Evolutionary conservation across 2,888 invertebrate genomes (phyloP).

Genomic region (Periphyllus acericola): DNA sequence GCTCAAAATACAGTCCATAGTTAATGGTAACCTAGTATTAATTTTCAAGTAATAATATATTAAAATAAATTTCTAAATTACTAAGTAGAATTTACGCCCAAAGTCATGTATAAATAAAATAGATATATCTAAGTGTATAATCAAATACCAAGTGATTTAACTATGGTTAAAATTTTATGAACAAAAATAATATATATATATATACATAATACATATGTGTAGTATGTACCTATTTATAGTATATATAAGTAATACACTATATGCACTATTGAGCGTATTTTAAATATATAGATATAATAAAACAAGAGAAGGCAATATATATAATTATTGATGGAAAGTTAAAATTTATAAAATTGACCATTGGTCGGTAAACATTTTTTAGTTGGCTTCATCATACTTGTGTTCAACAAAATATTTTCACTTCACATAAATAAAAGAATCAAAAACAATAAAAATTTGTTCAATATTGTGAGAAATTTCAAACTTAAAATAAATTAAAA

Average conservation of each 20-base stretch:
- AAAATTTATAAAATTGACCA: background rate
- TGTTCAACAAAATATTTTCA: background rate
- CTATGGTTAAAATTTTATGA: background rate
- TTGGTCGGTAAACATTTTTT: background rate
- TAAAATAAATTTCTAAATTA: constrained; percentile 20
- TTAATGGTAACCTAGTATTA: constrained; percentile 54
- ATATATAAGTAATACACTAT: constrained; percentile 8
- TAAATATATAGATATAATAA: constrained; percentile 8
- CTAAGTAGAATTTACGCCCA: constrained; percentile 15
- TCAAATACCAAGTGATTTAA: constrained; percentile 7
- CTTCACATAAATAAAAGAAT: background rate
- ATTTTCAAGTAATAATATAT: constrained; percentile 28
- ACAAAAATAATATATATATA: constrained; percentile 1
- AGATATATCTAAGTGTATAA: background rate
- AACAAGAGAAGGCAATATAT: constrained; percentile 5
- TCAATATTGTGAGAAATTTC: background rate
- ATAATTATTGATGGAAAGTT: background rate
- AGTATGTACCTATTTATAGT: background rate
- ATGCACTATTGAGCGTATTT: constrained; percentile 43
- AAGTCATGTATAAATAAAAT: constrained; percentile 10
- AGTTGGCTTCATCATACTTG: constrained; percentile 5
- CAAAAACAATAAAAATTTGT: background rate
- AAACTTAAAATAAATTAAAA: background rate
- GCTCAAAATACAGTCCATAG: constrained; percentile 55
- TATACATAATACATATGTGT: background rate